phyloP scores from a whole-genome alignment of 2,797 vertebrate species.

The Anomalospiza imberbis region DNA sequence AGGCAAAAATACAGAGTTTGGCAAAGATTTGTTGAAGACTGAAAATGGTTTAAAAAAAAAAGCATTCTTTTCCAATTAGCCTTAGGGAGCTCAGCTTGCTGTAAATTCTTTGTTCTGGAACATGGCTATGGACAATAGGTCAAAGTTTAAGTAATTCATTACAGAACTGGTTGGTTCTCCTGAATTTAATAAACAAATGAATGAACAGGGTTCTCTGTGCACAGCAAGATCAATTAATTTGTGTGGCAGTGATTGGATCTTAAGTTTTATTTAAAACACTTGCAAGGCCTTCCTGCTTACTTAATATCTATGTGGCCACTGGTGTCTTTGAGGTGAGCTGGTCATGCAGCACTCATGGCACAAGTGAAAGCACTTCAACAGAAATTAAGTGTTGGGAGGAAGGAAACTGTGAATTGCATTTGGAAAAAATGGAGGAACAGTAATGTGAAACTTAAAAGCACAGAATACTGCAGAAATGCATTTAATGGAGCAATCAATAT shows the following conservation, averaged over 20 bases:
- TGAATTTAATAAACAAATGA: conserved; percentile 54
- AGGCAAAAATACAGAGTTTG: conserved; percentile 47
- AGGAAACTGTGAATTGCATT: not conserved
- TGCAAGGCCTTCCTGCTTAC: not conserved
- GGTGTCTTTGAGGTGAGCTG: not conserved
- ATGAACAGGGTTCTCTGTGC: conserved; percentile 1
- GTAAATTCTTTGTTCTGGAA: conserved; percentile 57
- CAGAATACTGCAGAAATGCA: not conserved
- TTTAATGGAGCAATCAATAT: not conserved
- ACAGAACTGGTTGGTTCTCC: conserved; percentile 1
- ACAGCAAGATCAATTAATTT: not conserved
- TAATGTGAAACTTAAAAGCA: not conserved
- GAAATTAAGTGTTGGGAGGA: not conserved
- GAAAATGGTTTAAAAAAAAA: not conserved
- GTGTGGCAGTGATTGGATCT: not conserved
- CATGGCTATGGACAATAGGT: conserved; percentile 49
- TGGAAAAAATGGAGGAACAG: not conserved
- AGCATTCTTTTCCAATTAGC: conserved; percentile 62
- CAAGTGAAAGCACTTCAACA: not conserved
- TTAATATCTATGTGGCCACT: not conserved
- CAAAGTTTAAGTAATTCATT: conserved; percentile 49
- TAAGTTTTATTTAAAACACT: not conserved
- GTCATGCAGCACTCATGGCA: not conserved
- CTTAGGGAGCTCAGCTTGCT: conserved; percentile 58
- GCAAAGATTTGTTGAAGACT: conserved; percentile 17